phyloP scores from a whole-genome alignment of 2,797 vertebrate species.

The Molossus molossus region DNA sequence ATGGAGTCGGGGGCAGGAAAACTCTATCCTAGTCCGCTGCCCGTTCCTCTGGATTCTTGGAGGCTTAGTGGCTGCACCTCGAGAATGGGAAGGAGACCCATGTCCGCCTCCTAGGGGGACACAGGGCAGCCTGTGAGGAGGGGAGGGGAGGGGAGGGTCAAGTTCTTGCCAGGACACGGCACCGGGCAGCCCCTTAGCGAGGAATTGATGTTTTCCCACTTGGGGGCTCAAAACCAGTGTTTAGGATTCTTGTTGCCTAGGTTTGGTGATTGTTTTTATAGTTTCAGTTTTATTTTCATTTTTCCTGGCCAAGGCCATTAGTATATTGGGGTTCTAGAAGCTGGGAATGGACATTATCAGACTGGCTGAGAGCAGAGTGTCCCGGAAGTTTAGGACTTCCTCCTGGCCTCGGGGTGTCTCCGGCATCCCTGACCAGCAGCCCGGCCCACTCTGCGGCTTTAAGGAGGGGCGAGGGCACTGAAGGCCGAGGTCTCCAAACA shows the following conservation, averaged over 20 bases:
- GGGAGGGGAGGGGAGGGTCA: neutral
- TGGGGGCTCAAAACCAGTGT: neutral
- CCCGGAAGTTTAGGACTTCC: neutral
- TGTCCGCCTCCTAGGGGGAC: neutral
- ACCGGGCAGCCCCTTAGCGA: neutral
- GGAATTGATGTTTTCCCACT: neutral
- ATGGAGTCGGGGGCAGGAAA: neutral
- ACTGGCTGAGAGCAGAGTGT: neutral
- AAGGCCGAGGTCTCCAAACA: neutral
- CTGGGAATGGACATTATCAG: neutral
- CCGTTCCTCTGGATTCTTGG: neutral
- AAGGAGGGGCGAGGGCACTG: neutral
- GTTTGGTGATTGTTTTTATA: neutral
- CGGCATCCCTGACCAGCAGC: neutral
- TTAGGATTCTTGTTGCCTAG: neutral
- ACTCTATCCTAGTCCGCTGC: neutral
- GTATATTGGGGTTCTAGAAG: neutral
- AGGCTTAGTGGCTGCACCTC: neutral
- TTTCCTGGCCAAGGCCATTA: neutral
- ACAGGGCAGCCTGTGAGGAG: too few species aligned
- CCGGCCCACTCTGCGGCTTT: neutral
- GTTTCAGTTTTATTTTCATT: neutral
- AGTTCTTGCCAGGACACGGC: accelerated
- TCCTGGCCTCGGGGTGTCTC: neutral
- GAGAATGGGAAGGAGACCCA: neutral